These are phyloP conservation scores for Zapornia atra DNA, from an alignment of 2,113 vertebrate genomes.

Conservation along the genomic window DNA sequence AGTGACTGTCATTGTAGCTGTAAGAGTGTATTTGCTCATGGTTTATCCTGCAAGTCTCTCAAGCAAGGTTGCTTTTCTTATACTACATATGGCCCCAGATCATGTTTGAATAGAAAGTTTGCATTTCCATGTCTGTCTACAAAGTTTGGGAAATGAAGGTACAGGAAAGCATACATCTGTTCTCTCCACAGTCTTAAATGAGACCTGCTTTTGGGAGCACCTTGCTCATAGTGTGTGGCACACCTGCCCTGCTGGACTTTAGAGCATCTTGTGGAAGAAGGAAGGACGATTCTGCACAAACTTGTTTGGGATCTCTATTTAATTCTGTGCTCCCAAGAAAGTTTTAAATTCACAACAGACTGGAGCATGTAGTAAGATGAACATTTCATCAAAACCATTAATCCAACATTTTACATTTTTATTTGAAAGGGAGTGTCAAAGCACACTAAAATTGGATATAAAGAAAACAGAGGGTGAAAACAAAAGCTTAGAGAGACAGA, in stretches of 20 bases:
- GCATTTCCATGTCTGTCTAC: neutral
- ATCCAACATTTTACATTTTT: constrained; percentile 16
- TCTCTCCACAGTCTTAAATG: neutral
- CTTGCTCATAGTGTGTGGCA: fast-evolving
- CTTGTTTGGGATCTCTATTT: neutral
- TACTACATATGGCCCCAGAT: neutral
- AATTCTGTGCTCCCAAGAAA: neutral
- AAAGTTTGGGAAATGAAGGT: neutral
- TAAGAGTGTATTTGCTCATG: neutral
- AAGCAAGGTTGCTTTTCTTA: neutral
- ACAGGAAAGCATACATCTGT: neutral
- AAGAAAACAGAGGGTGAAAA: neutral
- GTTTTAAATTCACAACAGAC: neutral
- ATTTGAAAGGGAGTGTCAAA: constrained; percentile 40
- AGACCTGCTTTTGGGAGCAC: neutral
- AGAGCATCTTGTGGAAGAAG: neutral
- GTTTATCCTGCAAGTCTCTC: neutral
- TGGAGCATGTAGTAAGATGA: neutral
- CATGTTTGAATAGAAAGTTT: neutral
- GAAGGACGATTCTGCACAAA: neutral
- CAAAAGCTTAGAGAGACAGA: neutral
- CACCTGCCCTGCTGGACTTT: neutral
- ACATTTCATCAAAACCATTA: neutral
- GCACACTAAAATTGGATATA: neutral
- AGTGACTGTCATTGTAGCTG: neutral